Evolutionary conservation across 2,113 vertebrate species (phyloP).

Genomic region (Piaya cayana): DNA sequence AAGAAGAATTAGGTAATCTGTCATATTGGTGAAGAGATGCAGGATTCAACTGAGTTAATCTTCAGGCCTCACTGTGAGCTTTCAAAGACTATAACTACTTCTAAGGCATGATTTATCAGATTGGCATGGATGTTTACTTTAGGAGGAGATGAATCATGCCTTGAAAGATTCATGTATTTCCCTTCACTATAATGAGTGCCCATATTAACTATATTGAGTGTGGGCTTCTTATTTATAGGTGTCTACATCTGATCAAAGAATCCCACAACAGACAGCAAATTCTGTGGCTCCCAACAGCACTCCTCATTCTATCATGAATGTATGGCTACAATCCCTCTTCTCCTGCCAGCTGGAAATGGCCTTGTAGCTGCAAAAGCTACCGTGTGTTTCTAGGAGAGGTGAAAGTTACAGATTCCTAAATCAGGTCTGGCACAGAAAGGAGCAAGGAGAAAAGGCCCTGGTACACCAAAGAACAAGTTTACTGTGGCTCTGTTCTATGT

Average conservation of each 20-base stretch:
- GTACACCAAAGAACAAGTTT: rapidly evolving
- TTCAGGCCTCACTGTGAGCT: neutral
- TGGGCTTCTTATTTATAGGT: neutral
- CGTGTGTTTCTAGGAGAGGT: neutral
- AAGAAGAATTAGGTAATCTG: neutral
- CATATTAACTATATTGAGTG: neutral
- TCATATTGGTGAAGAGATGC: neutral
- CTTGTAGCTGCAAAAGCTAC: neutral
- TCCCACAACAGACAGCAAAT: neutral
- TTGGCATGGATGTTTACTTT: neutral
- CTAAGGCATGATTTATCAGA: neutral
- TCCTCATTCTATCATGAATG: neutral
- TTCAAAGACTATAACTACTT: neutral
- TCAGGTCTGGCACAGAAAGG: neutral
- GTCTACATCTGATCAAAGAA: neutral
- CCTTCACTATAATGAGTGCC: neutral
- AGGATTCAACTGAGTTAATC: neutral
- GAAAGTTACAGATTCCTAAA: neutral
- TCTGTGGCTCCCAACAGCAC: neutral
- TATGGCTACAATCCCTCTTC: neutral
- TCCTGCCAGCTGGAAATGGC: neutral
- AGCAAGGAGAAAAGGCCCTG: neutral
- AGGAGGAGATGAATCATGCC: neutral
- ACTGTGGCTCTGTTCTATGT: neutral
- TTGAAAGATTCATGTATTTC: neutral